These are phyloP conservation scores for Calycopis cecrops DNA, from an alignment of 1,140 invertebrate genomes.

Conservation along the genomic window DNA sequence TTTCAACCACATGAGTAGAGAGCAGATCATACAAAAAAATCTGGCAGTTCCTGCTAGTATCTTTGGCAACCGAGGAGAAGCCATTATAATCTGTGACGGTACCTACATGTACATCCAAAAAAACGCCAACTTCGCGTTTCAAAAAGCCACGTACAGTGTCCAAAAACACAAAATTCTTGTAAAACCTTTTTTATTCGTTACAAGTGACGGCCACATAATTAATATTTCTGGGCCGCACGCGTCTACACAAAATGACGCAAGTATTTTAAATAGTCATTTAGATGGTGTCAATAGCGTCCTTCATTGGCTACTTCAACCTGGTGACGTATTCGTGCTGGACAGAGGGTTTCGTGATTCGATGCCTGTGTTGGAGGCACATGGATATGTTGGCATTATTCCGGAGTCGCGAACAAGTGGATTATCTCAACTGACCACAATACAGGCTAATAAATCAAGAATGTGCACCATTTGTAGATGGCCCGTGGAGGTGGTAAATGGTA, in stretches of 20 bases:
- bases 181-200: slow-evolving; percentile 10
- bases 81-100: slow-evolving; percentile 4
- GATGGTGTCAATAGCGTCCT: not conserved
- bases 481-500: too few species aligned
- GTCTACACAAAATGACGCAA: not conserved
- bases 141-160: slow-evolving; percentile 6
- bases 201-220: slow-evolving; percentile 1
- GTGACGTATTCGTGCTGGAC: slow-evolving; percentile 2
- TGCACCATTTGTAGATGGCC: slow-evolving; percentile 9
- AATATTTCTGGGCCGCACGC: not conserved
- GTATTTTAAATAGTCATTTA: too few species aligned
- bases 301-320: slow-evolving; percentile 1
- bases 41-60: not conserved
- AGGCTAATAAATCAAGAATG: slow-evolving; percentile 6
- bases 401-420: not conserved
- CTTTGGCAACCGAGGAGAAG: not conserved
- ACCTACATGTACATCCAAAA: slow-evolving; percentile 7
- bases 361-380: slow-evolving; percentile 6
- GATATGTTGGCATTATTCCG: slow-evolving; percentile 9
- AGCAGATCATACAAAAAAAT: slow-evolving; percentile 1
- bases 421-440: slow-evolving; percentile 1
- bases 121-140: not conserved
- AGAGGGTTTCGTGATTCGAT: slow-evolving; percentile 1
- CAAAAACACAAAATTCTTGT: slow-evolving; percentile 5
- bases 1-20: not conserved